Percentiles rank a stretch among this genome's conserved stretches.
These are phyloP conservation scores for Troides helena DNA, from an alignment of 2,888 invertebrate genomes.

Conservation along the genomic window DNA sequence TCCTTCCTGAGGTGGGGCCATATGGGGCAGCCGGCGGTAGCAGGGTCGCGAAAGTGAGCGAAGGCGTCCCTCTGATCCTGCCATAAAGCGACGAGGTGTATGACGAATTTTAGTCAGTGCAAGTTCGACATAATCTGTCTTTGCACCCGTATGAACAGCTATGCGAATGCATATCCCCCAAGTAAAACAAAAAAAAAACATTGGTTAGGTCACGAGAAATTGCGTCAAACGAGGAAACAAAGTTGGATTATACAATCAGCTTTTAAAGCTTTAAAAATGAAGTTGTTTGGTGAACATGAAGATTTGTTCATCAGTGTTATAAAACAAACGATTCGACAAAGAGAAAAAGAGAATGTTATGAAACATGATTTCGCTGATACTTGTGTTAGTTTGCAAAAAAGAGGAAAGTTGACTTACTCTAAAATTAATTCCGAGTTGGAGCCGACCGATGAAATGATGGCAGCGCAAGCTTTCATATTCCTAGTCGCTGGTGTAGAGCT, in stretches of 20 bases:
- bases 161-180: too few species aligned
- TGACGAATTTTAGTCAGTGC: too few species aligned
- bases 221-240: neutral
- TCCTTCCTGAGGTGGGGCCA: too few species aligned
- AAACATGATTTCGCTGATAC: constrained; percentile 39
- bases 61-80: too few species aligned
- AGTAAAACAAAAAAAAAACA: too few species aligned
- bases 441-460: constrained; percentile 53
- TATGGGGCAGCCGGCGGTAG: too few species aligned
- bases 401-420: constrained; percentile 47
- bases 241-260: constrained; percentile 27
- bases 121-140: too few species aligned
- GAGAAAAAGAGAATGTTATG: constrained; percentile 30
- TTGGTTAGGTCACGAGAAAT: neutral
- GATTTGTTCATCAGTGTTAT: constrained; percentile 38
- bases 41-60: too few species aligned
- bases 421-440: constrained; percentile 47
- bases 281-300: constrained; percentile 35
- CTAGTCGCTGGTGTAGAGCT: constrained; percentile 58
- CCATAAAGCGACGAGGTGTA: too few species aligned
- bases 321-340: constrained; percentile 31
- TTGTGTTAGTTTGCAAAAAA: constrained; percentile 35
- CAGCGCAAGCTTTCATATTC: constrained; percentile 41
- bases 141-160: too few species aligned
- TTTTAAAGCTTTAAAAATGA: constrained; percentile 34